Conservation (phyloP, 1,140 invertebrate species). For the Solen grandis region DNA sequence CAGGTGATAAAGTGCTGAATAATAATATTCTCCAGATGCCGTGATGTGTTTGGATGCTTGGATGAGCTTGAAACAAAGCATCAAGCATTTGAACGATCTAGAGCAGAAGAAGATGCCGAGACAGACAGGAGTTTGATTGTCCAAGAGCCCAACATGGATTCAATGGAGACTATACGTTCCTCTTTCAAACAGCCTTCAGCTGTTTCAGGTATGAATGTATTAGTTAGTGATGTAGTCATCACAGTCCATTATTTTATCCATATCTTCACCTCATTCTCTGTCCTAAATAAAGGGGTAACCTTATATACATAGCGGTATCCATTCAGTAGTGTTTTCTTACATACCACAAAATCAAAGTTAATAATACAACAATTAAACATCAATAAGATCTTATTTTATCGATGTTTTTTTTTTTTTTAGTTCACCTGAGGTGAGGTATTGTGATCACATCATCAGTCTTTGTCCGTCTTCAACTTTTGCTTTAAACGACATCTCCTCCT, state of each 20-base stretch:
- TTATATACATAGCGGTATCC: no score
- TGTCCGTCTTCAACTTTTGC: no score
- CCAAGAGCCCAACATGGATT: conserved; percentile 8
- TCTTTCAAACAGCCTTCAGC: conserved; percentile 4
- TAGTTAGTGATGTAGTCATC: no score
- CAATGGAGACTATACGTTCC: background rate
- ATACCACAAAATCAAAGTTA: no score
- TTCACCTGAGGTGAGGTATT: background rate
- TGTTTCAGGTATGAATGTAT: conserved; percentile 1
- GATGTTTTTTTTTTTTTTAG: background rate
- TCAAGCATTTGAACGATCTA: conserved; percentile 25
- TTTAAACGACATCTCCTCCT: no score
- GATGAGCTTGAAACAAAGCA: conserved; percentile 52
- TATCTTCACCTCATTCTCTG: no score
- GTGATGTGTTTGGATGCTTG: conserved; percentile 50
- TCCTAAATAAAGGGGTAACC: no score
- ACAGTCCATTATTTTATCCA: no score
- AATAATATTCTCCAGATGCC: conserved; percentile 41
- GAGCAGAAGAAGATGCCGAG: conserved; percentile 28
- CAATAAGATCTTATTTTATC: no score
- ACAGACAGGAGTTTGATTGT: conserved; percentile 3
- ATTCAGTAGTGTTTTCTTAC: no score
- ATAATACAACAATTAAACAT: no score
- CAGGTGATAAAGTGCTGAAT: no score
- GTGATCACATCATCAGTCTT: conserved; percentile 14